phyloP scores from a whole-genome alignment of 2,797 vertebrate species.

The Gallinago nigripennis region DNA sequence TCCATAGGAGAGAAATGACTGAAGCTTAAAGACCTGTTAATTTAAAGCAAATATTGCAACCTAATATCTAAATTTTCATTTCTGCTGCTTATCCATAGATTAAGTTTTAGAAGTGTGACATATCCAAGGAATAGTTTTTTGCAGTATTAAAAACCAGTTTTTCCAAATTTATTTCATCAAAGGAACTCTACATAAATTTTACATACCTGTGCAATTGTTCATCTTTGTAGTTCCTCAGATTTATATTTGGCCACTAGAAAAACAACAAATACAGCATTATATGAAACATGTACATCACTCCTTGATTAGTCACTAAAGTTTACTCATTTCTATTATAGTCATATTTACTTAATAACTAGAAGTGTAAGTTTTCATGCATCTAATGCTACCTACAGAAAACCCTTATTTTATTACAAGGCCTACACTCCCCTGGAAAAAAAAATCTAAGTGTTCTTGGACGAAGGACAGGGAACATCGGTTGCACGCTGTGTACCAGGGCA shows the following conservation, averaged over 20 bases:
- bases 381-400: background rate
- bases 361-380: background rate
- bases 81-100: background rate
- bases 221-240: slow-evolving; percentile 96
- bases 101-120: background rate
- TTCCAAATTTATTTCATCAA: background rate
- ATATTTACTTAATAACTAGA: background rate
- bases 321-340: background rate
- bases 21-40: background rate
- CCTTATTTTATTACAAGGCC: background rate
- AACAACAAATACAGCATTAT: slow-evolving; percentile 52
- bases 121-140: background rate
- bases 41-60: background rate
- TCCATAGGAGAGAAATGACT: background rate
- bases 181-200: background rate
- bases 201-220: slow-evolving; percentile 97
- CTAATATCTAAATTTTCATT: background rate
- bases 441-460: background rate
- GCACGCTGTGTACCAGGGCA: background rate
- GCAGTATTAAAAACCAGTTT: background rate
- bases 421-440: background rate
- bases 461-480: background rate
- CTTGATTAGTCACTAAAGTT: background rate
- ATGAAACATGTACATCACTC: slow-evolving; percentile 15
- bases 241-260: slow-evolving; percentile 95